Evolutionary conservation across 2,888 invertebrate genomes (phyloP).

Genomic region (Sminthurinus aureus): DNA sequence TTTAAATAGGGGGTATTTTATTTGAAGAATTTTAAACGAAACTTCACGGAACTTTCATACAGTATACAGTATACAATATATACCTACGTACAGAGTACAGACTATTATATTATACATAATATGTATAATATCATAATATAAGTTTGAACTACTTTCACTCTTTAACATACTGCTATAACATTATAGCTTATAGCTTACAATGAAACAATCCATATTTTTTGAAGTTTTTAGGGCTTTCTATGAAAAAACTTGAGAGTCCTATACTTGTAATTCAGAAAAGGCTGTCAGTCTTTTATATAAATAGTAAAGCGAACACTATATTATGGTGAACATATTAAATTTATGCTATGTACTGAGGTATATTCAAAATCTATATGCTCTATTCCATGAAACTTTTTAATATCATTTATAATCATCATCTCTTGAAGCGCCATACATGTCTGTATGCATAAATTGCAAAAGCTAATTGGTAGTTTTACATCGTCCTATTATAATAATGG

Average conservation of each 20-base stretch:
- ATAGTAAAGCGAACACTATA: too few relatives aligned
- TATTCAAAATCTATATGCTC: too few relatives aligned
- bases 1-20: constrained; percentile 36
- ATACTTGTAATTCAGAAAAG: not conserved
- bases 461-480: constrained; percentile 24
- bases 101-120: too few relatives aligned
- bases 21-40: constrained; percentile 37
- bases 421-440: too few relatives aligned
- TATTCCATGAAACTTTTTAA: too few relatives aligned
- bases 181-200: not conserved
- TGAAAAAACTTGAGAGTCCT: constrained; percentile 10
- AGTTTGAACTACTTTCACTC: too few relatives aligned
- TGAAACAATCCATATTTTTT: constrained; percentile 12
- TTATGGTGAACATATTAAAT: too few relatives aligned
- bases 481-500: not conserved
- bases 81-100: not conserved
- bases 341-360: too few relatives aligned
- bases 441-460: constrained; percentile 1
- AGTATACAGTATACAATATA: not conserved
- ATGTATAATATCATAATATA: too few relatives aligned
- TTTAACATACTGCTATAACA: too few relatives aligned
- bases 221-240: not conserved
- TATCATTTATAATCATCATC: too few relatives aligned
- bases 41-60: constrained; percentile 13
- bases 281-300: constrained; percentile 1